Conservation (phyloP, 2,888 invertebrate genomes). For the Macaria liturata region DNA sequence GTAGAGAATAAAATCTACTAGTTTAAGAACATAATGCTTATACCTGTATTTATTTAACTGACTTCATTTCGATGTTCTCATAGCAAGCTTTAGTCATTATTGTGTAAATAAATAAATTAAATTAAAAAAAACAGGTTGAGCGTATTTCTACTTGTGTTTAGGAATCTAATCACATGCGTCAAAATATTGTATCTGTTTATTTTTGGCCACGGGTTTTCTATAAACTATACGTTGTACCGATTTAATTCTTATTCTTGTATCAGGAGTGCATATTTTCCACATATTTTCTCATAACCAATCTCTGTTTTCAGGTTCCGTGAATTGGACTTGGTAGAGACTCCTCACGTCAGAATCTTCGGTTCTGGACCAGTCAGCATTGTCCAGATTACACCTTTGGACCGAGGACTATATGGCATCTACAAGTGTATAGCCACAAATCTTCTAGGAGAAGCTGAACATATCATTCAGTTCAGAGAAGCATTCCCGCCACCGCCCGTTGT, state of each 20-base stretch:
- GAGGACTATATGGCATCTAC: conserved; percentile 88
- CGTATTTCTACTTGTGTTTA: no score
- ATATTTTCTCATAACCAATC: not conserved
- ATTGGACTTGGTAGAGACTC: conserved; percentile 79
- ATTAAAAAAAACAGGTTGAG: no score
- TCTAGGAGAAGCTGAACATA: conserved; percentile 86
- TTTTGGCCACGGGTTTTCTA: no score
- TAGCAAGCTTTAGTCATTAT: no score
- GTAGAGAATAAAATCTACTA: conserved; percentile 29
- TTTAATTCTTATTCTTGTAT: no score
- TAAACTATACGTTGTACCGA: no score
- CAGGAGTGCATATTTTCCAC: not conserved
- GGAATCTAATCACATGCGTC: no score
- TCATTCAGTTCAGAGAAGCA: conserved; percentile 90
- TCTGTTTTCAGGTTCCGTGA: conserved; percentile 72
- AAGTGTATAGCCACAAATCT: conserved; percentile 92
- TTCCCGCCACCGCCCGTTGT: conserved; percentile 86
- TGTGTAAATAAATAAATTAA: no score
- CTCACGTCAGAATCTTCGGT: conserved; percentile 84
- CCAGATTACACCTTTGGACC: conserved; percentile 86
- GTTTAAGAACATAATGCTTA: no score
- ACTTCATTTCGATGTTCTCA: no score
- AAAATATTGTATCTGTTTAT: no score
- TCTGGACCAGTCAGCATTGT: conserved; percentile 89
- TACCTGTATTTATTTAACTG: no score